Percentiles rank a stretch among this genome's conserved stretches.
These are phyloP conservation scores for Diabrotica virgifera DNA, from an alignment of 1,140 invertebrate genomes.

Conservation along the genomic window DNA sequence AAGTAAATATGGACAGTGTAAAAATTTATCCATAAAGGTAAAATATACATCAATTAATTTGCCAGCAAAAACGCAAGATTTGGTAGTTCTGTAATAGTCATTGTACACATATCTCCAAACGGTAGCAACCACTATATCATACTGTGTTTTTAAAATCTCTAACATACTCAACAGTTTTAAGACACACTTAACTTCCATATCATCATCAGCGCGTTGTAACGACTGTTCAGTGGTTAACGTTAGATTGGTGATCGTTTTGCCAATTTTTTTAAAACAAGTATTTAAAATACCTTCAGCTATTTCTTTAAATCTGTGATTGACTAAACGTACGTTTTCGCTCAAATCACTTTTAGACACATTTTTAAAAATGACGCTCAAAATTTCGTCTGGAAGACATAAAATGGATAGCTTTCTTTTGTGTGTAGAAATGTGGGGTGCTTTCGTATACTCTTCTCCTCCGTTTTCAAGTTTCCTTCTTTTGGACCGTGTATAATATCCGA, in stretches of 20 bases:
- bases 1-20: slow-evolving; percentile 31
- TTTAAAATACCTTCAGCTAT: slow-evolving; percentile 37
- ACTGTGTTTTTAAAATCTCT: slow-evolving; percentile 39
- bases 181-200: slow-evolving; percentile 38
- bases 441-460: slow-evolving; percentile 12
- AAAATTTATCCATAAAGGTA: slow-evolving; percentile 34
- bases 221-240: slow-evolving; percentile 27
- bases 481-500: slow-evolving; percentile 29
- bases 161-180: slow-evolving; percentile 35
- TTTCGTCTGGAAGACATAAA: too few relatives aligned
- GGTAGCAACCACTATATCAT: slow-evolving; percentile 32
- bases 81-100: slow-evolving; percentile 30
- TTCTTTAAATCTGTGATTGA: slow-evolving; percentile 36
- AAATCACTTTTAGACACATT: not conserved
- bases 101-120: slow-evolving; percentile 42
- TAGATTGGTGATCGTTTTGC: slow-evolving; percentile 29
- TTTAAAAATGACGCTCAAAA: too few relatives aligned
- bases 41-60: slow-evolving; percentile 34
- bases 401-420: too few relatives aligned
- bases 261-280: slow-evolving; percentile 30
- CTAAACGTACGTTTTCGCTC: slow-evolving; percentile 35
- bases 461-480: slow-evolving; percentile 28
- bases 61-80: slow-evolving; percentile 39
- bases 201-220: slow-evolving; percentile 33
- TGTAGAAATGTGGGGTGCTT: too few relatives aligned